Conservation (phyloP, 2,113 vertebrate species). For the Fulmarus glacialis region DNA sequence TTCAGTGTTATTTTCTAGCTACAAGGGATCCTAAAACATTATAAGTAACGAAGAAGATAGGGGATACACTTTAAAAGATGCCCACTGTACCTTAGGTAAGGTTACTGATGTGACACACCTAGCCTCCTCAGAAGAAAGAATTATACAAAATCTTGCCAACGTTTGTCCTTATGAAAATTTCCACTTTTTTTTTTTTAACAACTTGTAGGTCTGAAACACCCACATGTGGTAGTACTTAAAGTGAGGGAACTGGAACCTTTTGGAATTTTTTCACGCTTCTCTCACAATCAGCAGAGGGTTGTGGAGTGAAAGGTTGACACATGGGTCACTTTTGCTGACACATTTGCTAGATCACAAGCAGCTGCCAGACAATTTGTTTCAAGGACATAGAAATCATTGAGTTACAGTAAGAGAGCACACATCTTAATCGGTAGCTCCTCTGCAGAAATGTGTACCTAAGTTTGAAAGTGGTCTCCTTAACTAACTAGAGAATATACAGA, state of each 20-base stretch:
- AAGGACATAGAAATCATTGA: background rate
- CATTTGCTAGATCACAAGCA: background rate
- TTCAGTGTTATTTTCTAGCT: background rate
- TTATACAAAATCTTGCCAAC: background rate
- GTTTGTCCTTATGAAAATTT: background rate
- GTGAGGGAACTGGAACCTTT: background rate
- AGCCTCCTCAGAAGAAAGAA: background rate
- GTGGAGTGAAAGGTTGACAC: background rate
- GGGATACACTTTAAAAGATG: background rate
- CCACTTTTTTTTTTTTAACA: background rate
- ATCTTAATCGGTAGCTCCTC: background rate
- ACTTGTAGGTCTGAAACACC: background rate
- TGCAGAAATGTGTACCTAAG: background rate
- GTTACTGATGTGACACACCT: background rate
- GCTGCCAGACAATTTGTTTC: background rate
- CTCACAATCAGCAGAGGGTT: background rate
- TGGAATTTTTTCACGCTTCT: background rate
- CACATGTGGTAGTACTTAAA: background rate
- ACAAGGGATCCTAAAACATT: background rate
- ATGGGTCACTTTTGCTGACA: slow-evolving; percentile 11
- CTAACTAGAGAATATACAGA: background rate
- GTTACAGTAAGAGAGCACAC: background rate
- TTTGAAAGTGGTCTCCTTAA: background rate
- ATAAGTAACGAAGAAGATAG: background rate
- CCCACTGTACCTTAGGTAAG: background rate